Conservation (phyloP, 2,888 invertebrate species). For the Tachina lurida region DNA sequence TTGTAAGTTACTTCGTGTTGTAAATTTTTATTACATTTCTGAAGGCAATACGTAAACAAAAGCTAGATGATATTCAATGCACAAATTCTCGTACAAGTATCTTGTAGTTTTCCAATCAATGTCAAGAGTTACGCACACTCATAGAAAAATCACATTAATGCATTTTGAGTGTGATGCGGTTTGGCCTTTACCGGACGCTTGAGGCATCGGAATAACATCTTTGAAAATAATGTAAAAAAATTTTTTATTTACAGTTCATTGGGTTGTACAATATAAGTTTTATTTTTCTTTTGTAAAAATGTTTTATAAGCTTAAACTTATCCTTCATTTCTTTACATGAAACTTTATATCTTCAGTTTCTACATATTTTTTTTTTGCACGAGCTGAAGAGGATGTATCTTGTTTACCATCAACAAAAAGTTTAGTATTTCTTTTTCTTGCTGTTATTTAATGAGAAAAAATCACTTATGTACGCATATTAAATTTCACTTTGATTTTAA, state of each 20-base stretch:
- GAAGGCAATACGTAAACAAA: conserved; percentile 1
- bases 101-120: conserved; percentile 23
- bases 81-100: not conserved
- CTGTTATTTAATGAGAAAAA: conserved; percentile 21
- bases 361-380: not conserved
- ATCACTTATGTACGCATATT: conserved; percentile 1
- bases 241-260: conserved; percentile 45
- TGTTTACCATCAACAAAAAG: no score
- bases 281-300: not conserved
- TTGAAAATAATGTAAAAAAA: conserved; percentile 17
- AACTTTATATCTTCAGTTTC: conserved; percentile 33
- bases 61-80: not conserved
- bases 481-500: conserved; percentile 32
- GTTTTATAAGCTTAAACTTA: not conserved
- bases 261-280: conserved; percentile 33
- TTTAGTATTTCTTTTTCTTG: not conserved
- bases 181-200: conserved; percentile 45
- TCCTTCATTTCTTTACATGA: conserved; percentile 10
- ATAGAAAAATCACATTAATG: not conserved
- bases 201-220: conserved; percentile 25
- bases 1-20: conserved; percentile 44
- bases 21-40: conserved; percentile 63
- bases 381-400: not conserved
- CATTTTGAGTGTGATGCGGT: conserved; percentile 26
- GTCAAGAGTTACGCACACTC: conserved; percentile 6